phyloP scores from a whole-genome alignment of 2,888 invertebrate genomes.

The Cheilosia scutellata region DNA sequence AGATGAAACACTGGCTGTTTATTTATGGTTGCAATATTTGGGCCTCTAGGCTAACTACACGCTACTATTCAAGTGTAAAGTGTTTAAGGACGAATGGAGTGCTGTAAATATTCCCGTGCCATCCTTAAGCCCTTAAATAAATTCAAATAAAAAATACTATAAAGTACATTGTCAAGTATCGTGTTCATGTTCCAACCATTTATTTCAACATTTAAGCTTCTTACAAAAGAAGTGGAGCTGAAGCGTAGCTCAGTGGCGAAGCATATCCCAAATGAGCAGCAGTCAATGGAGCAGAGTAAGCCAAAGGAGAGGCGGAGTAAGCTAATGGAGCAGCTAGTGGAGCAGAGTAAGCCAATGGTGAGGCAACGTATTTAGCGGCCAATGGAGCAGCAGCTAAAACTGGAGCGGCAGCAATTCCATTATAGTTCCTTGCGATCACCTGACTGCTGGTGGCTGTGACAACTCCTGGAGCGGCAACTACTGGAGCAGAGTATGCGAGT shows the following conservation, averaged over 20 bases:
- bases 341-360: conserved; percentile 22
- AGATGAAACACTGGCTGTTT: too few species aligned
- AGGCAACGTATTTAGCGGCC: conserved; percentile 19
- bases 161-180: background rate
- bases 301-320: conserved; percentile 72
- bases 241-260: conserved; percentile 25
- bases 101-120: too few species aligned
- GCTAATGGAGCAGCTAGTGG: conserved; percentile 5
- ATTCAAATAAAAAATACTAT: background rate
- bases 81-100: too few species aligned
- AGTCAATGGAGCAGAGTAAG: conserved; percentile 45
- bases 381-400: conserved; percentile 78
- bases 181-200: conserved; percentile 27
- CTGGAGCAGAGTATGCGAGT: conserved; percentile 77
- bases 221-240: conserved; percentile 42
- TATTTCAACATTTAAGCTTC: conserved; percentile 15
- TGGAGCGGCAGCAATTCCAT: conserved; percentile 81
- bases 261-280: conserved; percentile 53
- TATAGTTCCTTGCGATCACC: conserved; percentile 80
- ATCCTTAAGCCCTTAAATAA: too few species aligned
- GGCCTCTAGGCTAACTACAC: too few species aligned
- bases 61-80: too few species aligned
- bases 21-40: too few species aligned
- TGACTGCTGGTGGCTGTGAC: conserved; percentile 81
- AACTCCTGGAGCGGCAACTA: conserved; percentile 72